Conservation (phyloP, 2,888 invertebrate species). For the Epinotia demarniana region DNA sequence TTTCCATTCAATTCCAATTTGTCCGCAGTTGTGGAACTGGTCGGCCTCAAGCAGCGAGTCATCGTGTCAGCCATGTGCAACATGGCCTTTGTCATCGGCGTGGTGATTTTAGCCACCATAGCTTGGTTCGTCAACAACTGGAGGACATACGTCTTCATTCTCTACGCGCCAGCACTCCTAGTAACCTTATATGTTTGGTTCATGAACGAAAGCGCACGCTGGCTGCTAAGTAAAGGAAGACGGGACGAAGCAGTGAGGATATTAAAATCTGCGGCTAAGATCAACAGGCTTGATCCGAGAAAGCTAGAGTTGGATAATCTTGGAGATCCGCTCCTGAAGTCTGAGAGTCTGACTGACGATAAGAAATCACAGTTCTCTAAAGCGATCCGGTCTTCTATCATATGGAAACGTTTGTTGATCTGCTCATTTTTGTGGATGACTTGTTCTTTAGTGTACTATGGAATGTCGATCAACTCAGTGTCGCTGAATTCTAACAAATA, state of each 20-base stretch:
- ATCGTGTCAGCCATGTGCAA: slow-evolving; percentile 90
- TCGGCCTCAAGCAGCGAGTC: slow-evolving; percentile 90
- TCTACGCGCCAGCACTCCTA: slow-evolving; percentile 89
- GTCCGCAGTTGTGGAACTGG: slow-evolving; percentile 89
- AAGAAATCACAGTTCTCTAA: slow-evolving; percentile 76
- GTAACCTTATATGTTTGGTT: slow-evolving; percentile 89
- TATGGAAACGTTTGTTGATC: slow-evolving; percentile 85
- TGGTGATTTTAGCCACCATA: slow-evolving; percentile 87
- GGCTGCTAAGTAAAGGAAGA: slow-evolving; percentile 90
- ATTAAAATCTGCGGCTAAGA: slow-evolving; percentile 86
- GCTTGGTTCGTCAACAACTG: slow-evolving; percentile 90
- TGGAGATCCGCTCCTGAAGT: slow-evolving; percentile 72
- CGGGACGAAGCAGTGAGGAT: slow-evolving; percentile 87
- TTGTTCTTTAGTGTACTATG: slow-evolving; percentile 92
- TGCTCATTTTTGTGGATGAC: slow-evolving; percentile 92
- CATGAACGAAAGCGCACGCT: slow-evolving; percentile 90
- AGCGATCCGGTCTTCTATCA: slow-evolving; percentile 82
- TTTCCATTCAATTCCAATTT: slow-evolving; percentile 40
- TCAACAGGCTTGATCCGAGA: slow-evolving; percentile 84
- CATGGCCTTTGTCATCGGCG: slow-evolving; percentile 90
- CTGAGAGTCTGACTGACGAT: slow-evolving; percentile 65
- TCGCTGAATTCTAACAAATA: slow-evolving; percentile 90
- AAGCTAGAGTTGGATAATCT: slow-evolving; percentile 76
- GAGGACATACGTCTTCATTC: slow-evolving; percentile 87
- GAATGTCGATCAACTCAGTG: slow-evolving; percentile 91